These are phyloP conservation scores for Morone saxatilis DNA, from an alignment of 2,113 vertebrate genomes.

Conservation along the genomic window DNA sequence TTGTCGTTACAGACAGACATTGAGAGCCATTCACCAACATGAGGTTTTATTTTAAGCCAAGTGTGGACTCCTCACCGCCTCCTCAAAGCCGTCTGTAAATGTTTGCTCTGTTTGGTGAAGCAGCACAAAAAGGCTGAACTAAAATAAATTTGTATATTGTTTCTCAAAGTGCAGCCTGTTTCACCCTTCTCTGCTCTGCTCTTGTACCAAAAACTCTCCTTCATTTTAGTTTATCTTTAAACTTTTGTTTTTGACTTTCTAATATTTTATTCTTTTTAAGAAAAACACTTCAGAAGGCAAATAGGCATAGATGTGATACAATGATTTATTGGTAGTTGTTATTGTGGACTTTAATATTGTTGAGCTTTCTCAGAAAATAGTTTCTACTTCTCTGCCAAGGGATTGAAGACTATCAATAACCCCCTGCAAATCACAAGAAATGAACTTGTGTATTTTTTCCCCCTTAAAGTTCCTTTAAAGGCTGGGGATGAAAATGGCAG, in stretches of 20 bases:
- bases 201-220: not conserved
- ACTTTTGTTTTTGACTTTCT: not conserved
- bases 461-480: conserved; percentile 73
- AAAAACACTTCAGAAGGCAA: not conserved
- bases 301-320: too few relatives aligned
- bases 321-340: conserved; percentile 30
- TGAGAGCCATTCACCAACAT: conserved; percentile 69
- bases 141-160: conserved; percentile 52
- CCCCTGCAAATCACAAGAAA: conserved; percentile 76
- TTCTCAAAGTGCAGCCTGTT: conserved; percentile 11
- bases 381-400: not conserved
- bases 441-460: conserved; percentile 75
- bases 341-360: not conserved
- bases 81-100: conserved; percentile 72
- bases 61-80: conserved; percentile 46
- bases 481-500: conserved; percentile 85
- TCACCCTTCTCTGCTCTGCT: not conserved
- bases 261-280: not conserved
- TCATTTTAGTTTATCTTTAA: not conserved
- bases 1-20: conserved; percentile 69
- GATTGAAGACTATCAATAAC: conserved; percentile 42
- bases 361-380: not conserved
- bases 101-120: conserved; percentile 70
- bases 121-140: conserved; percentile 51
- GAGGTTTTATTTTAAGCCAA: conserved; percentile 68